These are phyloP conservation scores for Ciona savignyi DNA, from an alignment of 23 tunicate species.

Conservation along the genomic window DNA sequence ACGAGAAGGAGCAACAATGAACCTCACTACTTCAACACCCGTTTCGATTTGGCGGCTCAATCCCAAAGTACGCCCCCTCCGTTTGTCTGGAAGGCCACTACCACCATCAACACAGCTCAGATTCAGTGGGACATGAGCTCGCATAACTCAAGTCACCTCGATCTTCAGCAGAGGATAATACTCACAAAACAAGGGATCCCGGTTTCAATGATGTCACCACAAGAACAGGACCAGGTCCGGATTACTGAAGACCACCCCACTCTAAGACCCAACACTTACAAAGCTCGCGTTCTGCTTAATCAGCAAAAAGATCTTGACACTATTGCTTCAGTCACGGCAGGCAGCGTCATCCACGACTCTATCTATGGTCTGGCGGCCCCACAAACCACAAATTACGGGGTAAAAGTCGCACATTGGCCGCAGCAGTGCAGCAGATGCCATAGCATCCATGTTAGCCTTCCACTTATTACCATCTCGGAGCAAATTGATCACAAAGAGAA, in stretches of 20 bases:
- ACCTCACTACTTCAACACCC: neutral
- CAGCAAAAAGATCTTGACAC: neutral
- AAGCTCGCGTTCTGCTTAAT: neutral
- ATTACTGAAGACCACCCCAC: neutral
- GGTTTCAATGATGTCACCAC: neutral
- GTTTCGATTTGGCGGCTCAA: neutral
- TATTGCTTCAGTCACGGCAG: neutral
- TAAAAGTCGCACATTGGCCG: neutral
- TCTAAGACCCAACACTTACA: neutral
- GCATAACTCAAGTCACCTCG: neutral
- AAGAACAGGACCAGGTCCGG: conserved; percentile 3
- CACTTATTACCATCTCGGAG: neutral
- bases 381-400: neutral
- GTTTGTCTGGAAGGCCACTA: neutral
- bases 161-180: neutral
- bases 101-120: conserved; percentile 1
- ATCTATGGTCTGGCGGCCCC: neutral
- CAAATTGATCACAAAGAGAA: neutral
- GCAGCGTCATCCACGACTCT: neutral
- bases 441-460: neutral
- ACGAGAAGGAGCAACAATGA: neutral
- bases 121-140: conserved; percentile 3
- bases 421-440: neutral
- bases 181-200: neutral
- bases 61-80: neutral